phyloP scores from a whole-genome alignment of 2,797 vertebrate genomes.

The Thalassophryne amazonica region DNA sequence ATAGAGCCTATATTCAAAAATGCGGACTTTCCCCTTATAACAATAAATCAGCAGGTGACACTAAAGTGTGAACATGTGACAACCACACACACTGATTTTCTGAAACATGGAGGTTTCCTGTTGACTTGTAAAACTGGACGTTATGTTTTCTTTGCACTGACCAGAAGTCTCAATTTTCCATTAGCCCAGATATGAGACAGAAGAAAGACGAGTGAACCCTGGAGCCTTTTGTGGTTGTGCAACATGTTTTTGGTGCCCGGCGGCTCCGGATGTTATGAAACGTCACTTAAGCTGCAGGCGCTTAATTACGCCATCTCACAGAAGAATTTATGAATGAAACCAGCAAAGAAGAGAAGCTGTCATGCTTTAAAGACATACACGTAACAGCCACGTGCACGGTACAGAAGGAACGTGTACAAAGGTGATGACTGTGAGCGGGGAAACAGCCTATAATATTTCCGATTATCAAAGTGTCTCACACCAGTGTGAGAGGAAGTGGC shows the following conservation, averaged over 20 bases:
- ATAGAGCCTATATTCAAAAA: no score
- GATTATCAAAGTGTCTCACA: no score
- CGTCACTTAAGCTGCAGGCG: slow-evolving; percentile 35
- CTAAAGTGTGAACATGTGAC: no score
- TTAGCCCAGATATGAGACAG: slow-evolving; percentile 36
- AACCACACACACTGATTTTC: no score
- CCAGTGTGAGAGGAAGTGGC: slow-evolving; percentile 35
- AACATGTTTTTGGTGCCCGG: slow-evolving; percentile 50
- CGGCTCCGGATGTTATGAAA: slow-evolving; percentile 57
- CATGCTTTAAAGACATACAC: slow-evolving; percentile 31
- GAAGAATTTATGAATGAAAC: slow-evolving; percentile 50
- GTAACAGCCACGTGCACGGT: background rate
- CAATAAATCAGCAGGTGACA: slow-evolving; percentile 12
- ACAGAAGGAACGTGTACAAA: slow-evolving; percentile 1
- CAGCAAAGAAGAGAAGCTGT: slow-evolving; percentile 34
- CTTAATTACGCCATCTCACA: slow-evolving; percentile 67
- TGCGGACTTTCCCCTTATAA: no score
- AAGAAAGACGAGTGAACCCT: slow-evolving; percentile 33
- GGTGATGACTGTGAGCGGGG: background rate
- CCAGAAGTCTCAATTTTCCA: slow-evolving; percentile 46
- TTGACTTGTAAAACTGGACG: slow-evolving; percentile 25
- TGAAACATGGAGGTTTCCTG: slow-evolving; percentile 16
- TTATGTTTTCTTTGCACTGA: slow-evolving; percentile 4
- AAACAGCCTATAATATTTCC: no score
- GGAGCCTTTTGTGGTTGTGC: slow-evolving; percentile 34